Percentiles rank a stretch among this genome's conserved stretches.
These are phyloP conservation scores for Cremastobaeus sp. DNA, from an alignment of 2,888 invertebrate species.

Conservation along the genomic window DNA sequence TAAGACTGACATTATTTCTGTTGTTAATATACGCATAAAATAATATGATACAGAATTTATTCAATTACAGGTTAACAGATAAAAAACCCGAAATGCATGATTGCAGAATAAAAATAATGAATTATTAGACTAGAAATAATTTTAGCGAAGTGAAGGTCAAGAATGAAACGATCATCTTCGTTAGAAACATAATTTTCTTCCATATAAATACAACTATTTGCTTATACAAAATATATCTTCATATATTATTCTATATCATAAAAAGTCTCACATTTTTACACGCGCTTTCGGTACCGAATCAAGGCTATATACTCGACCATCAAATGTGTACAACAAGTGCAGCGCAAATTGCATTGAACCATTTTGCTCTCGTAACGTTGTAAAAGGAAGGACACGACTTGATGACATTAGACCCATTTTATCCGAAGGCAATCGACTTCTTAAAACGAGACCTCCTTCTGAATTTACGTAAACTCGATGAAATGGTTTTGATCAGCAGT, in stretches of 20 bases:
- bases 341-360: slow-evolving; percentile 41
- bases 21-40: neutral
- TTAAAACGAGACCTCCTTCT: slow-evolving; percentile 32
- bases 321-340: slow-evolving; percentile 23
- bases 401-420: slow-evolving; percentile 54
- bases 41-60: neutral
- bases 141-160: no score
- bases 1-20: slow-evolving; percentile 11
- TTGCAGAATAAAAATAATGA: neutral
- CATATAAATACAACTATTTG: slow-evolving; percentile 40
- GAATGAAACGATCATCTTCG: no score
- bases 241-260: slow-evolving; percentile 37
- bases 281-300: slow-evolving; percentile 23
- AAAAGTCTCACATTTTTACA: slow-evolving; percentile 50
- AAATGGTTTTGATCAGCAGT: slow-evolving; percentile 19
- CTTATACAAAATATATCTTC: slow-evolving; percentile 38
- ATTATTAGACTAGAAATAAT: no score
- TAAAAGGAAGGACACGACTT: slow-evolving; percentile 51
- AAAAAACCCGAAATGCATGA: no score
- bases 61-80: no score
- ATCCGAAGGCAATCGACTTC: slow-evolving; percentile 52
- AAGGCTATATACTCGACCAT: slow-evolving; percentile 28
- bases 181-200: slow-evolving; percentile 12
- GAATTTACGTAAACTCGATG: slow-evolving; percentile 37
- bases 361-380: slow-evolving; percentile 30